Percentiles rank a stretch among this genome's conserved stretches.
Conservation (phyloP, 2,888 invertebrate genomes). For the Rotaria magnacalcarata region DNA sequence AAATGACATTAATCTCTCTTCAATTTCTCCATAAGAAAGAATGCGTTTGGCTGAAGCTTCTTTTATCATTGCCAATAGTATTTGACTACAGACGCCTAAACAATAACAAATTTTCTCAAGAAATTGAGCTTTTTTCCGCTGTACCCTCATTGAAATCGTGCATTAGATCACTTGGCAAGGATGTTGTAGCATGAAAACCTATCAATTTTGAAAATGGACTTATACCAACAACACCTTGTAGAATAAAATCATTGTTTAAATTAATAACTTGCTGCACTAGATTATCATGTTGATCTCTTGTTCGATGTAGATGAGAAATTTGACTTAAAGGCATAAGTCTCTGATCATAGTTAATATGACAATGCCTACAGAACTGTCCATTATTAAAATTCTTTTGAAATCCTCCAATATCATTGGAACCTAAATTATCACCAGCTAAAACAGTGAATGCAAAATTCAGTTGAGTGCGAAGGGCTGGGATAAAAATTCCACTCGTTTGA, state of each 20-base stretch:
- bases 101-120: not conserved
- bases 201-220: not conserved
- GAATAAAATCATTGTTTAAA: not conserved
- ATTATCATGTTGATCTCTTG: not conserved
- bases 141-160: not conserved
- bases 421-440: not conserved
- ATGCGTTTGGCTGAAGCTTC: not conserved
- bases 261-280: not conserved
- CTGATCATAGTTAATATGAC: not conserved
- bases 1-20: not conserved
- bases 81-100: not conserved
- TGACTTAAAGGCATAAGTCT: not conserved
- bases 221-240: not conserved
- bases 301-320: not conserved
- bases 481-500: not conserved
- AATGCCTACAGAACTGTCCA: not conserved
- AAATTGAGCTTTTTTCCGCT: too few relatives aligned
- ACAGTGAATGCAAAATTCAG: not conserved
- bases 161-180: not conserved
- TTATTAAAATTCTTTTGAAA: not conserved
- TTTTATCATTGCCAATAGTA: not conserved
- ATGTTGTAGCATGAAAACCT: not conserved
- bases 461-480: not conserved
- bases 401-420: not conserved
- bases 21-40: not conserved